Percentiles rank a stretch among this genome's conserved stretches.
Conservation (phyloP, 1,140 invertebrate genomes). For the Caenorhabditis remanei region DNA sequence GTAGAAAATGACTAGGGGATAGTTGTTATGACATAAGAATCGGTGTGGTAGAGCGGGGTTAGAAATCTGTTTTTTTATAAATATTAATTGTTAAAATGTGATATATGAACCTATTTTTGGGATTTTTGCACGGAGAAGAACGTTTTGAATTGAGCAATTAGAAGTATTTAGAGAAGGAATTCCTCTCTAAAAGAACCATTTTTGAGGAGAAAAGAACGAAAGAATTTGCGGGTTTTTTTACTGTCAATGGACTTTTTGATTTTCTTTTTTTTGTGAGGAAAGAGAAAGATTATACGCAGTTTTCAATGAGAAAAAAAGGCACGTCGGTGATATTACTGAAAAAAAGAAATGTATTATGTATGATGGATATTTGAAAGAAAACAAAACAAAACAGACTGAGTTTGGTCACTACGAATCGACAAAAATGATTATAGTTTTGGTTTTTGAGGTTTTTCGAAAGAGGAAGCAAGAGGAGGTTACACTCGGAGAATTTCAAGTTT, state of each 20-base stretch:
- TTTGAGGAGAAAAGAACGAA: slow-evolving; percentile 1
- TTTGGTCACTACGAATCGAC: slow-evolving; percentile 38
- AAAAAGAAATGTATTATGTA: slow-evolving; percentile 1
- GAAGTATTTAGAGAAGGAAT: neutral
- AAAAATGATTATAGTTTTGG: slow-evolving; percentile 22
- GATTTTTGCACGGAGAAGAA: neutral
- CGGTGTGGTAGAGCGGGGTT: neutral
- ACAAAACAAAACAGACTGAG: neutral
- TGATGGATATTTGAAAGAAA: neutral
- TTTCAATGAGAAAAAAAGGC: slow-evolving; percentile 46
- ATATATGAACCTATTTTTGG: neutral
- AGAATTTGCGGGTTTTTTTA: slow-evolving; percentile 34
- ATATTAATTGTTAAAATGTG: neutral
- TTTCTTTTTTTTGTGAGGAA: neutral
- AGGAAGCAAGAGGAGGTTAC: slow-evolving; percentile 46
- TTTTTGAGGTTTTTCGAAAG: neutral
- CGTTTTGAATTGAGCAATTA: no score
- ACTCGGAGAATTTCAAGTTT: slow-evolving; percentile 96
- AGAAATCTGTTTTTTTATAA: slow-evolving; percentile 13
- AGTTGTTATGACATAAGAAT: neutral
- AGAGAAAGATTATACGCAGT: slow-evolving; percentile 1
- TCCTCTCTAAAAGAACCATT: neutral
- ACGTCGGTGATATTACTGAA: slow-evolving; percentile 48
- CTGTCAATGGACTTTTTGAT: neutral
- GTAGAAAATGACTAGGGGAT: slow-evolving; percentile 22